A percentile compares a stretch with the other conserved stretches of the same genome.
Conservation (phyloP, 2,113 vertebrate genomes). For the Catharus bicknelli region DNA sequence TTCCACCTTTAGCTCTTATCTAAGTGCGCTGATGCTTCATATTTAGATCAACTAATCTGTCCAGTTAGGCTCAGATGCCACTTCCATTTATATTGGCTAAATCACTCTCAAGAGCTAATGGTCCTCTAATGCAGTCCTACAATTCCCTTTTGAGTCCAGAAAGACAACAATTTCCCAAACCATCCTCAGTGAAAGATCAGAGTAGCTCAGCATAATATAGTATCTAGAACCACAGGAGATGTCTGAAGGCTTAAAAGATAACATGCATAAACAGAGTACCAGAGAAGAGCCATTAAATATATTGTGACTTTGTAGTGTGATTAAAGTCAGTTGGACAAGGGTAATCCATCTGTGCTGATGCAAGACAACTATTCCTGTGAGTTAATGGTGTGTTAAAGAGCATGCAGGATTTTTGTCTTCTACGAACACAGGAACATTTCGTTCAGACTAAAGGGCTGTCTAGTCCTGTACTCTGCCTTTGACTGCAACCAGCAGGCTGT, state of each 20-base stretch:
- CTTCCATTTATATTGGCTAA: neutral
- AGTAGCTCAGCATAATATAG: neutral
- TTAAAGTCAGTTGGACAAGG: conserved; percentile 47
- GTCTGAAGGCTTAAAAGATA: neutral
- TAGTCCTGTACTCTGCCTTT: neutral
- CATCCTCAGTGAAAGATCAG: neutral
- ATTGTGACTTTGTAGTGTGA: conserved; percentile 8
- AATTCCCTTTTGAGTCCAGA: neutral
- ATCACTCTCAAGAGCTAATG: neutral
- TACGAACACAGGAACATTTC: conserved; percentile 14
- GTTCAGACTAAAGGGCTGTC: conserved; percentile 25
- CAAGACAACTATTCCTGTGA: conserved; percentile 25
- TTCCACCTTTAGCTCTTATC: neutral
- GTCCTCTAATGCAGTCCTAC: neutral
- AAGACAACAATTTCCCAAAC: neutral
- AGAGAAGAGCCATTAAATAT: neutral
- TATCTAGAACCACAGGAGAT: conserved; percentile 16
- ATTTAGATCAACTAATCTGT: neutral
- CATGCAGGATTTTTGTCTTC: neutral
- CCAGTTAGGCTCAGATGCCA: neutral
- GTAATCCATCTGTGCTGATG: conserved; percentile 39
- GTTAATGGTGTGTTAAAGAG: conserved; percentile 58
- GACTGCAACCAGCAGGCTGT: neutral
- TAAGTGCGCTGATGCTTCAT: neutral
- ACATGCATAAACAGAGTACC: neutral